phyloP scores from a whole-genome alignment of 2,797 vertebrate species.

The Cercopithecus mitis region DNA sequence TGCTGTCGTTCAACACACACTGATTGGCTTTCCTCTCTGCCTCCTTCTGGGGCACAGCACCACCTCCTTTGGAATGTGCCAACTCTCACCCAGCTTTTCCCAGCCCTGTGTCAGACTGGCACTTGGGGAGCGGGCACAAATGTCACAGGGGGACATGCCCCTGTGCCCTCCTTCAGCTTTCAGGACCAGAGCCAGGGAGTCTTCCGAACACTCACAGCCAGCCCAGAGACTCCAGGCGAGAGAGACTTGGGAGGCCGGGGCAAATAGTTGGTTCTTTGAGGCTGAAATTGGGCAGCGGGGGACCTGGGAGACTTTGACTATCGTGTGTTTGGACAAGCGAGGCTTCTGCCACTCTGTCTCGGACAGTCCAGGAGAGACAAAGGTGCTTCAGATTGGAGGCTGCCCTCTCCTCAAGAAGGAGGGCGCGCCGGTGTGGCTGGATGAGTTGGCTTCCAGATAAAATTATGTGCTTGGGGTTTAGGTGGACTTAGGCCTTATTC shows the following conservation, averaged over 20 bases:
- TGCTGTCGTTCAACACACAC: fast-evolving
- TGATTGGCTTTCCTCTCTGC: fast-evolving
- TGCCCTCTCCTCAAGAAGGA: constrained; percentile 36
- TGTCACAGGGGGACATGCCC: background rate
- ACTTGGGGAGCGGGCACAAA: fast-evolving
- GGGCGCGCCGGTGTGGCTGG: constrained; percentile 19
- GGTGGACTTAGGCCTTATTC: constrained; percentile 77
- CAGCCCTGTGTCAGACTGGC: background rate
- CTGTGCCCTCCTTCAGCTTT: background rate
- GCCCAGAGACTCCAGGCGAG: background rate
- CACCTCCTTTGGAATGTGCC: background rate
- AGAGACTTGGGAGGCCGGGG: background rate
- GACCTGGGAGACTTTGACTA: constrained; percentile 20
- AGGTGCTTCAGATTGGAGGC: constrained; percentile 66
- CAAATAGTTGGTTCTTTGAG: constrained; percentile 60
- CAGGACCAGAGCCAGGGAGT: background rate
- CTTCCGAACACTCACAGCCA: background rate
- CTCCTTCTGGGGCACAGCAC: fast-evolving
- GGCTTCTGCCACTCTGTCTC: constrained; percentile 66
- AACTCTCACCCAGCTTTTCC: background rate
- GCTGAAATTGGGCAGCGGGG: background rate
- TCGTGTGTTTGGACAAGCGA: constrained; percentile 64
- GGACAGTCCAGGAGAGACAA: constrained; percentile 56
- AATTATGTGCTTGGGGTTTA: constrained; percentile 79
- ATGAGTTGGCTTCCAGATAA: constrained; percentile 60